These are phyloP conservation scores for Amphilophus citrinellus DNA, from an alignment of 2,113 vertebrate genomes.

Conservation along the genomic window DNA sequence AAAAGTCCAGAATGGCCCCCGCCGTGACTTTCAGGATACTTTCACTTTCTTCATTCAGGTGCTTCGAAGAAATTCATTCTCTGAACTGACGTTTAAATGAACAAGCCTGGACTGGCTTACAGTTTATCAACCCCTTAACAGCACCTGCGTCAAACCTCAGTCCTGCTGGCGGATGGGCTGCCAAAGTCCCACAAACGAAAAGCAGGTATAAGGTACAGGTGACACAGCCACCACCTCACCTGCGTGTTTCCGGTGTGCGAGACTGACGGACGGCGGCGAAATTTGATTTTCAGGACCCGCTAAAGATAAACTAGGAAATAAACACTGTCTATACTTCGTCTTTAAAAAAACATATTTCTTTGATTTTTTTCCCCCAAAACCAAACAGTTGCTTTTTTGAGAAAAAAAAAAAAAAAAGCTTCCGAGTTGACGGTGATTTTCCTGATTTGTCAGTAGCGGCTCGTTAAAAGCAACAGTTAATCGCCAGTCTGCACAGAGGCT, in stretches of 20 bases:
- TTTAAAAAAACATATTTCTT: not conserved
- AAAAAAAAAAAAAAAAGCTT: no score
- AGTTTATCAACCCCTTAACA: rapidly evolving
- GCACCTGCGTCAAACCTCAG: rapidly evolving
- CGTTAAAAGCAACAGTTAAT: no score
- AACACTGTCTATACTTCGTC: rapidly evolving
- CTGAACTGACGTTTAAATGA: rapidly evolving
- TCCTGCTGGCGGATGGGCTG: not conserved
- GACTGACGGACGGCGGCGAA: no score
- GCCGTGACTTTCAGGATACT: not conserved
- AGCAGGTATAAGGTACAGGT: rapidly evolving
- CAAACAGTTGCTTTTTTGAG: no score
- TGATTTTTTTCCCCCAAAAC: not conserved
- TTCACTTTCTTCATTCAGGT: not conserved
- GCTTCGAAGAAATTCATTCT: not conserved
- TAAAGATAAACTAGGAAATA: not conserved
- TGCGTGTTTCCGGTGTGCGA: not conserved
- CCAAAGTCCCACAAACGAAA: not conserved
- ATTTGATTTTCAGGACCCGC: not conserved
- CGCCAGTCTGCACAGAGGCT: no score
- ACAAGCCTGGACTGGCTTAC: rapidly evolving
- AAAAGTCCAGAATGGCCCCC: not conserved
- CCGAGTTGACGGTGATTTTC: no score
- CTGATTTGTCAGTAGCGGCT: no score
- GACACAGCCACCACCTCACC: not conserved